A percentile compares a stretch with the other conserved stretches of the same genome.
Conservation (phyloP, 2,797 vertebrate species). For the Myotis pilosus region DNA sequence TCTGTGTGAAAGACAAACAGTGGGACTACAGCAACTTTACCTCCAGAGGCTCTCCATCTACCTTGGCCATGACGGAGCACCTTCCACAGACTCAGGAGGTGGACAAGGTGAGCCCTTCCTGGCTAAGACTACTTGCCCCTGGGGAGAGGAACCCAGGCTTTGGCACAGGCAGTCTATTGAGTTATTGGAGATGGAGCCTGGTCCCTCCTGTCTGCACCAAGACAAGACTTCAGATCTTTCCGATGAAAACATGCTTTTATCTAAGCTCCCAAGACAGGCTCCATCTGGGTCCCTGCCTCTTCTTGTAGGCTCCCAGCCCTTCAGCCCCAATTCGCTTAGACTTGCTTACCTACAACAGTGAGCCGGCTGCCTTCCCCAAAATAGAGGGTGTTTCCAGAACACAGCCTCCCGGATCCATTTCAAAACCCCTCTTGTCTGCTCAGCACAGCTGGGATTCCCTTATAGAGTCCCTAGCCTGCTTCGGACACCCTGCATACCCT, state of each 20-base stretch:
- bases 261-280: fast-evolving
- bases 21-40: fast-evolving
- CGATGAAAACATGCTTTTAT: not conserved
- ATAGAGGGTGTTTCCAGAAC: slow-evolving; percentile 51
- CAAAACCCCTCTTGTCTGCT: slow-evolving; percentile 25
- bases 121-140: not conserved
- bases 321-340: slow-evolving; percentile 69
- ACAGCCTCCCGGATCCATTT: slow-evolving; percentile 43
- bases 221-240: not conserved
- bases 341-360: slow-evolving; percentile 84
- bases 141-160: not conserved
- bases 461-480: not conserved
- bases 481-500: fast-evolving
- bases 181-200: not conserved
- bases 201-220: not conserved
- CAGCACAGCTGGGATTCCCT: not conserved
- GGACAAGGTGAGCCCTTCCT: not conserved
- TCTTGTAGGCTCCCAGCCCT: not conserved
- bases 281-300: no score
- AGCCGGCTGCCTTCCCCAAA: slow-evolving; percentile 85
- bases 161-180: not conserved
- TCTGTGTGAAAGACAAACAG: not conserved
- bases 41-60: not conserved
- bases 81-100: not conserved
- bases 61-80: fast-evolving